phyloP scores from a whole-genome alignment of 2,888 invertebrate genomes.

The Callimorpha dominula region DNA sequence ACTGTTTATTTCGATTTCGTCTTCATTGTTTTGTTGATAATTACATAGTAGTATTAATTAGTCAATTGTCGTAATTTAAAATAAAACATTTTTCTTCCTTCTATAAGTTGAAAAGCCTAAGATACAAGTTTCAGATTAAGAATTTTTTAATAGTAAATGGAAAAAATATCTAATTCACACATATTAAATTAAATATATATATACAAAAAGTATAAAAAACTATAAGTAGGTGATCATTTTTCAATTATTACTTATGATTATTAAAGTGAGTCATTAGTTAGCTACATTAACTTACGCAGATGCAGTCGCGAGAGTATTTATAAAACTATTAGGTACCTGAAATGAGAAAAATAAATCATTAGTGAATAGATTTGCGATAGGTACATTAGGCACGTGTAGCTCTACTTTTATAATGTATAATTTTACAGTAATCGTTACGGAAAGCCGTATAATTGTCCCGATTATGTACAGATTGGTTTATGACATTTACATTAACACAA shows the following conservation, averaged over 20 bases:
- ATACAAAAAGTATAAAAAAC: no score
- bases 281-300: neutral
- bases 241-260: neutral
- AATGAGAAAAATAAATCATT: conserved; percentile 8
- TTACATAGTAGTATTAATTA: neutral
- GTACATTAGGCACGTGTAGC: no score
- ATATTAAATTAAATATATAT: neutral
- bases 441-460: no score
- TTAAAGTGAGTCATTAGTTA: neutral
- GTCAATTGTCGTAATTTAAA: neutral
- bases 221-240: neutral
- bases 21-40: neutral
- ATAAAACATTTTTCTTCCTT: neutral
- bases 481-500: no score
- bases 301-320: neutral
- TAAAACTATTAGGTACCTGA: conserved; percentile 7
- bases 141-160: no score
- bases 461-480: no score
- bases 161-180: neutral
- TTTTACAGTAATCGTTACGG: no score
- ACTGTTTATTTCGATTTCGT: no score
- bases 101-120: no score
- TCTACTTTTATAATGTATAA: neutral
- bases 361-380: neutral
- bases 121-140: no score